Evolutionary conservation across 2,113 vertebrate species (phyloP).

Genomic region (sheep (Ovis aries)): ARS-UI_Ramb_v3.0 NC_056054.1:171841501-171842000

Average conservation of each 20-base stretch:
- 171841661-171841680: background rate
- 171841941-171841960: background rate
- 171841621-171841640: background rate
- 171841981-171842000: background rate
- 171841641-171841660: background rate
- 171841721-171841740: background rate
- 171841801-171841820: constrained; percentile 8
- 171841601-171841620: background rate
- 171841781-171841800: background rate
- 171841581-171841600: background rate
- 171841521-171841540: background rate
- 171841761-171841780: background rate
- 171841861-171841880: background rate
- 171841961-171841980: background rate
- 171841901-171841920: background rate
- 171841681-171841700: background rate
- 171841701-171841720: background rate
- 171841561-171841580: background rate
- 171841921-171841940: background rate
- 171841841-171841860: background rate
- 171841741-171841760: background rate
- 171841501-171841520: background rate
- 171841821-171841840: background rate
- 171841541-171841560: background rate
- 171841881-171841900: background rate